These are phyloP conservation scores for Artemia sp. DNA, from an alignment of 2,888 invertebrate genomes.

Conservation along the genomic window DNA sequence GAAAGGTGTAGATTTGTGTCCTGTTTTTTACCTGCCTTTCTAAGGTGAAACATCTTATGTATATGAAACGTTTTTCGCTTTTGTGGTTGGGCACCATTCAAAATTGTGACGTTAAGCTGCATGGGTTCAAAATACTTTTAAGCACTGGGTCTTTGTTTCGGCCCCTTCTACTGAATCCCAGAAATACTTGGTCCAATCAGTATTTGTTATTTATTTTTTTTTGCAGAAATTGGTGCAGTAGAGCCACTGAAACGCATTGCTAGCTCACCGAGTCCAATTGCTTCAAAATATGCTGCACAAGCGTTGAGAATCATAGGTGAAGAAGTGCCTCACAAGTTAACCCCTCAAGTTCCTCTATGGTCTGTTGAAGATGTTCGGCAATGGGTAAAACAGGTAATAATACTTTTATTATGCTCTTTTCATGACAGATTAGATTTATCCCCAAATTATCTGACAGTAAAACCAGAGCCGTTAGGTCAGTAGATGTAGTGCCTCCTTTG, in stretches of 20 bases:
- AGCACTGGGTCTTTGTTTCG: no score
- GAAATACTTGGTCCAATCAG: no score
- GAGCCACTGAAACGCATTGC: slow-evolving; percentile 89
- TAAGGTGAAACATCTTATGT: no score
- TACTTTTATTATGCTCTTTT: neutral
- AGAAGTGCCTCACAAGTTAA: slow-evolving; percentile 88
- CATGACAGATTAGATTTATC: neutral
- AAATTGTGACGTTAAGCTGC: no score
- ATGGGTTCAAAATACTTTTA: no score
- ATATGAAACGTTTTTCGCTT: no score
- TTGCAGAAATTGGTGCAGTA: slow-evolving; percentile 75
- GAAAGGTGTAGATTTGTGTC: no score
- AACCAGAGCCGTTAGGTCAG: no score
- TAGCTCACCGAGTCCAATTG: slow-evolving; percentile 91
- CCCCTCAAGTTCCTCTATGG: slow-evolving; percentile 96
- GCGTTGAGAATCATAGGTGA: slow-evolving; percentile 82
- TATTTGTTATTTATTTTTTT: neutral
- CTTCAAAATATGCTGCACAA: slow-evolving; percentile 89
- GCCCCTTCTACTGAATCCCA: no score
- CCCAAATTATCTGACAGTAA: neutral
- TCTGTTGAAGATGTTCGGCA: slow-evolving; percentile 87
- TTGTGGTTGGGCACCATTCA: no score
- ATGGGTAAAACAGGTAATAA: slow-evolving; percentile 72
- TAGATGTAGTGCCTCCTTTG: no score
- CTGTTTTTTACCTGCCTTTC: no score